Base-by-base conservation (phyloP, 1,140 invertebrate genomes). In the Leptinotarsa lineolata region DNA sequence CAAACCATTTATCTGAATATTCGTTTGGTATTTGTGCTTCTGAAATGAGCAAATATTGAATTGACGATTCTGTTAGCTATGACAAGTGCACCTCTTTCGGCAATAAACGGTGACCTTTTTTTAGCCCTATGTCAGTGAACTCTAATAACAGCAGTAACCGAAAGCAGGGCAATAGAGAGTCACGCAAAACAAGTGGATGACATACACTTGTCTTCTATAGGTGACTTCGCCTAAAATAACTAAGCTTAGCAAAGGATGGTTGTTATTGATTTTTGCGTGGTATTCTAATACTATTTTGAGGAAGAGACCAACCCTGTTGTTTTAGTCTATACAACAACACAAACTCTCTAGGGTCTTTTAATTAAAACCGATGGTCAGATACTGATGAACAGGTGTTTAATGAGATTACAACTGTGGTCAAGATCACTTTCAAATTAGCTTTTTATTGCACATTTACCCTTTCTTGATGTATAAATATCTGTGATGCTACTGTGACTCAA, bases 401-500 rank as follows among this genome's bases (percentile, higher is more conserved):
- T 64, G 46, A 30, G n/a, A 46, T 72, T 48, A 67, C 65, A 61
- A 73, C 20, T 70, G 70, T 59, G 48, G 48, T 54, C 48, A 74
- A 48, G 65, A 59, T 63, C 64, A 16, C 22, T 69, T 74, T 18
- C 8, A 71, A 69, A 74, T 58, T 45, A 16, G 54, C 20, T 64
- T 66, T 66, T 61, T 58, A 44, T 24, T 73, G 24, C 21, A 48
- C 24, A n/a, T 54, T 59, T 15, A 39, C 69, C 58, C 58, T 39
- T 39, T 70, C n/a, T 54, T 16, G 48, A 30, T 71, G 54, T 74
- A 74, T 74, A 70, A 74, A 74, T 74, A 74, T 63, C 73, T 59
- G 60, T 74, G 73, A 74, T 74, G 68, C 67, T 48, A 65, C 21
- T 46, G 24, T 74, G 73, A 74, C 61, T 74, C 73, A 74, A 71